Conservation (phyloP, 1,140 invertebrate genomes). For the Drosophila miranda region DNA sequence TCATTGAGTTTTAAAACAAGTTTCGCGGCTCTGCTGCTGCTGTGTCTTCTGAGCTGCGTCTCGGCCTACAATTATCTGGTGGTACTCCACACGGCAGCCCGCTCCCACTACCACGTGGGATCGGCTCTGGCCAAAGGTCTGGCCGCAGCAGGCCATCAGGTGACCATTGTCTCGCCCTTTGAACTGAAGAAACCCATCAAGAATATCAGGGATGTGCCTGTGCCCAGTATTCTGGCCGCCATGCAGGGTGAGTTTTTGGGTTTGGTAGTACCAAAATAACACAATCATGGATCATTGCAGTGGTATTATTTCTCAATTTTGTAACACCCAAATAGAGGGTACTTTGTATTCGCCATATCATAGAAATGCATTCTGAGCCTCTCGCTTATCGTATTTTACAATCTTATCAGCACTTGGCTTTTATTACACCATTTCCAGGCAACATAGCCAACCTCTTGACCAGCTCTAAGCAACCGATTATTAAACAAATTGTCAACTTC, state of each 20-base stretch:
- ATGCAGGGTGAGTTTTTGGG: constrained; percentile 49
- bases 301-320: too few species aligned
- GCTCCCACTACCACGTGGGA: constrained; percentile 85
- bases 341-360: too few species aligned
- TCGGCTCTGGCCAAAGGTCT: constrained; percentile 84
- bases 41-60: constrained; percentile 54
- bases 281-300: too few species aligned
- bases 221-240: constrained; percentile 29
- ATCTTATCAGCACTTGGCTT: not conserved
- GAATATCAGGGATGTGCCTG: constrained; percentile 83
- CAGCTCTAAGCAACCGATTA: constrained; percentile 34
- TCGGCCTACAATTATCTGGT: constrained; percentile 74
- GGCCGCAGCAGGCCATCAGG: constrained; percentile 84
- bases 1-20: constrained; percentile 32
- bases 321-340: too few species aligned
- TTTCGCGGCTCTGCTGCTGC: constrained; percentile 37
- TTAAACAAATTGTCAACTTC: constrained; percentile 59
- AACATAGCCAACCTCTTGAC: constrained; percentile 43
- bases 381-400: too few species aligned
- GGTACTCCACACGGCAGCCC: constrained; percentile 83
- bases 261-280: too few species aligned
- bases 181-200: constrained; percentile 81
- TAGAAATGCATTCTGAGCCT: too few species aligned
- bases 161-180: constrained; percentile 84
- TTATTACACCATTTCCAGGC: constrained; percentile 24